Base-by-base conservation (phyloP, 2,888 invertebrate genomes). In the Lamellibrachia satsuma region DNA sequence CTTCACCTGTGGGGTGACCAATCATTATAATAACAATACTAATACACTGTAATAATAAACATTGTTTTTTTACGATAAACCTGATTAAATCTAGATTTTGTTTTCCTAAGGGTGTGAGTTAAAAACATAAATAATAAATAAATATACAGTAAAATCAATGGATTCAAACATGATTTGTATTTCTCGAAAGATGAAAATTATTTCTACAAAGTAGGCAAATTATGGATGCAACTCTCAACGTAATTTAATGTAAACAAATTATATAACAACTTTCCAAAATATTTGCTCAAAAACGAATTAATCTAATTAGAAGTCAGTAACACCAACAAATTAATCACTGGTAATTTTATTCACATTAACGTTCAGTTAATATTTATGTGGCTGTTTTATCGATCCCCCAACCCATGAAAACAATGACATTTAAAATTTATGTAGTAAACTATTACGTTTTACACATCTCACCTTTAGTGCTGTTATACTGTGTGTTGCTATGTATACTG, bases 391-490 rank as follows among this genome's bases (percentile, higher is more conserved):
- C 39, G 22, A n/a, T 91, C 9, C 51, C 8, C 22, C 11, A 15
- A 57, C 57, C 57, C 57, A 57, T 57, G 57, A 57, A 11, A 15
- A 57, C 57, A 57, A 15, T 57, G 15, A 15, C 75, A 75, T 22
- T n/a, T 75, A 15, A 15, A 75, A 75, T 75, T 75, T 75, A 4
- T 75, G 75, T 75, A n/a, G 75, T 75, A n/a, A 75, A 22, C 6
- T 4, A 75, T 75, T 75, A 22, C 75, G 22, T 6, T 75, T 22
- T 2, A 75, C 75, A 75, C 75, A 57, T 57, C 51, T 91, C 52
- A 95, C 95, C 95, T 94, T 94, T 95, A 8, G 95, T 94, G 1
- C 94, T 95, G 52, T 95, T 95, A 52, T 94, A 91, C 8, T 94
- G 93, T 2, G 93, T 93, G 27, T 94, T 93, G 55, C 39, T 52